Percentiles rank a stretch among this genome's conserved stretches.
phyloP scores from a whole-genome alignment of 2,113 vertebrate genomes.

The Vanacampus margaritifer region DNA sequence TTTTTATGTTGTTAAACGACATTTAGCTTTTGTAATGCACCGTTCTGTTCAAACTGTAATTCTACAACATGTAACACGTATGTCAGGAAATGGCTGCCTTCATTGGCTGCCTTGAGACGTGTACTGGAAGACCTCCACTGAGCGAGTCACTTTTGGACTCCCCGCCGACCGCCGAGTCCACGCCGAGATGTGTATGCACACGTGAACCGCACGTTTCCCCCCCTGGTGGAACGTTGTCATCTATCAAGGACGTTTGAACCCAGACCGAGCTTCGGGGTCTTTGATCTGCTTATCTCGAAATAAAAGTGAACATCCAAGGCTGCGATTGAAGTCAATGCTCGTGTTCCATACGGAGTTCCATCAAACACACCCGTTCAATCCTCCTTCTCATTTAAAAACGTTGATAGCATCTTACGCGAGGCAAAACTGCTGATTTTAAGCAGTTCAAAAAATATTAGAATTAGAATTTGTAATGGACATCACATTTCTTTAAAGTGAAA shows the following conservation, averaged over 20 bases:
- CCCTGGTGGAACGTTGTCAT: not conserved
- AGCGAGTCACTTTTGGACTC: no score
- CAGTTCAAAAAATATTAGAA: no score
- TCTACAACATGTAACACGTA: no score
- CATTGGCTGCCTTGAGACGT: no score
- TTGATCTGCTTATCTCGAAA: conserved; percentile 45
- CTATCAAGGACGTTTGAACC: not conserved
- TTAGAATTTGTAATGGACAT: no score
- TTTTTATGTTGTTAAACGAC: no score
- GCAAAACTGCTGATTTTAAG: not conserved
- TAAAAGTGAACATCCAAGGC: conserved; percentile 19
- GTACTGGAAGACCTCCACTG: no score
- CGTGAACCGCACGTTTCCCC: not conserved
- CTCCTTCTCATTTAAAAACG: not conserved
- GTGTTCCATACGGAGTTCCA: not conserved
- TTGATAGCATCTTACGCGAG: not conserved
- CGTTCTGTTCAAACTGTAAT: no score
- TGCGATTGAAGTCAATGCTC: not conserved
- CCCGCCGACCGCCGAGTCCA: not conserved
- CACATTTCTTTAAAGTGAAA: no score
- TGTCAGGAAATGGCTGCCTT: no score
- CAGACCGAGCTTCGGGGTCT: conserved; percentile 3
- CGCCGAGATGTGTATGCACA: not conserved
- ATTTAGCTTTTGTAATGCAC: no score
- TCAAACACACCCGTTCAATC: not conserved